phyloP scores from a whole-genome alignment of 2,888 invertebrate genomes.

The Plebejus argus region DNA sequence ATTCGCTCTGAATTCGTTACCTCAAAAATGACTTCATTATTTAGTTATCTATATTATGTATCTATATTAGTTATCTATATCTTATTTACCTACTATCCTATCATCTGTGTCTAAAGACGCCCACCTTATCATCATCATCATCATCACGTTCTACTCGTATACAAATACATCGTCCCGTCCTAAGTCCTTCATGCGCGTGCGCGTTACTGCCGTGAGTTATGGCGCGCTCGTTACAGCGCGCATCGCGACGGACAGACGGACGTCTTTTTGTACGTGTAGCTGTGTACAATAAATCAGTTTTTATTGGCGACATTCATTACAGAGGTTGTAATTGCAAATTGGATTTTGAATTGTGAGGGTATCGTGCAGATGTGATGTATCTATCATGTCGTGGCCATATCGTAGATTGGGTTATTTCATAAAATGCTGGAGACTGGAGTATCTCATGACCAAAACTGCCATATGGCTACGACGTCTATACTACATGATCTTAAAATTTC shows the following conservation, averaged over 20 bases:
- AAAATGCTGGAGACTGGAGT: too few species aligned
- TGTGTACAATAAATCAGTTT: constrained; percentile 4
- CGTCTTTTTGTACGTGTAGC: constrained; percentile 10
- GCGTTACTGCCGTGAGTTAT: neutral
- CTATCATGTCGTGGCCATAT: too few species aligned
- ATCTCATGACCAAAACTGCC: too few species aligned
- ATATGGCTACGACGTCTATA: too few species aligned
- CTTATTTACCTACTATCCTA: too few species aligned
- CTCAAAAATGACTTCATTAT: neutral
- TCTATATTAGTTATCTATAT: too few species aligned
- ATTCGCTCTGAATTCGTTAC: neutral
- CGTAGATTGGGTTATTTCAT: too few species aligned
- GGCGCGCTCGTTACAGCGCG: neutral
- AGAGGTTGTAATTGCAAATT: neutral
- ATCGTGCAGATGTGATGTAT: neutral
- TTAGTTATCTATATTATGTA: too few species aligned
- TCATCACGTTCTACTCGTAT: neutral
- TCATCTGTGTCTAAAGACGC: neutral
- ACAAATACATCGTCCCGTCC: neutral
- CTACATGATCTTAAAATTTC: neutral
- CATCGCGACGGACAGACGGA: constrained; percentile 11
- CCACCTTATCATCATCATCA: constrained; percentile 27
- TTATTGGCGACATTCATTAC: constrained; percentile 24
- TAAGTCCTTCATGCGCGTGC: constrained; percentile 6
- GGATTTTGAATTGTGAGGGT: neutral